Conservation (phyloP, 2,113 vertebrate genomes). For the Podocnemis expansa region DNA sequence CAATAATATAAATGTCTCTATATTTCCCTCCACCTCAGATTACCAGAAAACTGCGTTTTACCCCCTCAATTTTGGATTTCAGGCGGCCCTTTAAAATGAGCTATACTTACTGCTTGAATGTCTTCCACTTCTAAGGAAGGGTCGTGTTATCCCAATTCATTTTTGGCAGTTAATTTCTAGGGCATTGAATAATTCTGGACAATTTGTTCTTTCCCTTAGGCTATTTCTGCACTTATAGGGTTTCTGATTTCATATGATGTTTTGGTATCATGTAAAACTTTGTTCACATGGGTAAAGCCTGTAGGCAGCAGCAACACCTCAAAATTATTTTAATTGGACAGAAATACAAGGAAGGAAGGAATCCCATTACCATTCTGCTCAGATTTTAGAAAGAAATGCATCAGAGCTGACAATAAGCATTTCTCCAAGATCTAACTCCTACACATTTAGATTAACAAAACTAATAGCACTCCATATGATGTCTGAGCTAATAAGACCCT, state of each 20-base stretch:
- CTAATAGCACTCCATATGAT: neutral
- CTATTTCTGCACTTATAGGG: neutral
- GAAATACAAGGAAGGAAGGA: slow-evolving; percentile 25
- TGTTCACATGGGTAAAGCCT: neutral
- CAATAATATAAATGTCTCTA: neutral
- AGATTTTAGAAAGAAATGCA: slow-evolving; percentile 20
- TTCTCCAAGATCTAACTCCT: slow-evolving; percentile 31
- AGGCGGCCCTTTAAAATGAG: neutral
- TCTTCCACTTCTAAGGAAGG: slow-evolving; percentile 16
- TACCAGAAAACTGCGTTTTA: neutral
- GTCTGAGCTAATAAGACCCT: too few relatives aligned
- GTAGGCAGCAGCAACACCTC: neutral
- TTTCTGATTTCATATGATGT: neutral
- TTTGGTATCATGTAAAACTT: slow-evolving; percentile 9
- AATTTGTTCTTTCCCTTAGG: neutral
- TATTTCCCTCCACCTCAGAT: neutral
- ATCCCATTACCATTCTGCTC: slow-evolving; percentile 19
- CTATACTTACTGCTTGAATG: slow-evolving; percentile 11
- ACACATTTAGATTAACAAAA: neutral
- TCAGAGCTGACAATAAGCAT: neutral
- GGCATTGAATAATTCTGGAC: neutral
- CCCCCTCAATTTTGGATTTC: neutral
- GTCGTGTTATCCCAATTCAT: neutral
- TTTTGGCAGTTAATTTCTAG: slow-evolving; percentile 48
- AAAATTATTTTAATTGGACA: slow-evolving; percentile 11